Base-by-base conservation (phyloP, 2,888 invertebrate species). In the Dendrolimus houi region DNA sequence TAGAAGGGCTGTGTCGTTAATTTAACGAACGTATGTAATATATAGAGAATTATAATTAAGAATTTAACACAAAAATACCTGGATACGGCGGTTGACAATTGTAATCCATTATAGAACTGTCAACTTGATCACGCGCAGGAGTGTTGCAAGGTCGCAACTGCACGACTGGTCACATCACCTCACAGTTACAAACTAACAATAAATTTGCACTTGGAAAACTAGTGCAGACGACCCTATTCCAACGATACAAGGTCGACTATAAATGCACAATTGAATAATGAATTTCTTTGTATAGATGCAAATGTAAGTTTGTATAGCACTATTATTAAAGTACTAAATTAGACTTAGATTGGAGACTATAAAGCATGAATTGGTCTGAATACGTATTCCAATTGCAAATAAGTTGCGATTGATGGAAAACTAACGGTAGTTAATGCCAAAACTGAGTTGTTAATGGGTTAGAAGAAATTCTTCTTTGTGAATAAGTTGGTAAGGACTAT, bases 81-180 rank as follows among this genome's bases (percentile, higher is more conserved):
- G 81, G 81, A 66, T 75, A 79, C 59, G 77, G 76, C 68, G 78
- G 81, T 64, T 77, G 69, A 71, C 69, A 75, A 75, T 73, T 72
- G 71, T 74, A 79, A 84, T 87, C 81, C 81, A 85, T 87, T 79
- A 81, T 65, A 62, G 74, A 77, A 80, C 74, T 79, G 85, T 81
- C 83, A 77, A 76, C 69, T 69, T 64, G 74, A 75, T 78, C 75
- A 74, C 80, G 81, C 81, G 83, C 83, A 72, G 80, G 78, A 81
- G 83, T 75, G 74, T 75, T 71, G 74, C 86, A 87, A 88, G 86
- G 87, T 85, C 82, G 75, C 60, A 73, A 76, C 74, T 85, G 83
- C 83, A 85, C 69, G 71, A 72, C 69, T 70, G 69, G 68, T 71
- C 71, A 72, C 74, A 72, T 65, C 62, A 67, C 70, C 60, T 60